Conservation (phyloP, 2,797 vertebrate genomes). For the Anguilla marmorata region DNA sequence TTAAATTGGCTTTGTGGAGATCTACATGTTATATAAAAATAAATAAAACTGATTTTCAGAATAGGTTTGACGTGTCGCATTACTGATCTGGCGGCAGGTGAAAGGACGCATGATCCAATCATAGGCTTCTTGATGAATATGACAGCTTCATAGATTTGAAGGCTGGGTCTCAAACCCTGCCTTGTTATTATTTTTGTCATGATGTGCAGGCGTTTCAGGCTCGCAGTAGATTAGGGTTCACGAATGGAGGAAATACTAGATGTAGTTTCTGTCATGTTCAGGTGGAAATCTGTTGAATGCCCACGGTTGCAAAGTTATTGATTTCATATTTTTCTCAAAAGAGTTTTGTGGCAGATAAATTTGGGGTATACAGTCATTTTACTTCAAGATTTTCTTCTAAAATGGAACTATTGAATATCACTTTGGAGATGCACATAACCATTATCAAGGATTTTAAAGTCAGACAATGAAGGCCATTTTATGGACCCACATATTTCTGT, state of each 20-base stretch:
- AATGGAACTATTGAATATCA: slow-evolving; percentile 9
- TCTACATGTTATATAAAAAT: neutral
- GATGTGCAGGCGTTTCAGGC: neutral
- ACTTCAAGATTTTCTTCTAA: neutral
- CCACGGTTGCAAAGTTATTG: neutral
- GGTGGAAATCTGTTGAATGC: neutral
- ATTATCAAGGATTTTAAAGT: slow-evolving; percentile 2
- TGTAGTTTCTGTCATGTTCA: neutral
- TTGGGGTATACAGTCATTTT: neutral
- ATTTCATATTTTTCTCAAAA: neutral
- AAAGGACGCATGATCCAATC: neutral
- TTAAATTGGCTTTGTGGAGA: neutral
- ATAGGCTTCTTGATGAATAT: neutral
- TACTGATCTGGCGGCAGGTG: neutral
- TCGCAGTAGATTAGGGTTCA: neutral
- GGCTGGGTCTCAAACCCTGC: neutral
- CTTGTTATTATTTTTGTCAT: slow-evolving; percentile 7
- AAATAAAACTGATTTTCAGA: neutral
- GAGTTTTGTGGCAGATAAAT: neutral
- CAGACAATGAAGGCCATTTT: neutral
- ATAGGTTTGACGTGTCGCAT: neutral
- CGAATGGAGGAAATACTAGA: neutral
- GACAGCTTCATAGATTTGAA: neutral
- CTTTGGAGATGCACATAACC: slow-evolving; percentile 1
- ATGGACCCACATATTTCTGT: neutral